Percentiles rank a stretch among this genome's conserved stretches.
phyloP scores from a whole-genome alignment of 2,797 vertebrate genomes.

The Myotis myotis region DNA sequence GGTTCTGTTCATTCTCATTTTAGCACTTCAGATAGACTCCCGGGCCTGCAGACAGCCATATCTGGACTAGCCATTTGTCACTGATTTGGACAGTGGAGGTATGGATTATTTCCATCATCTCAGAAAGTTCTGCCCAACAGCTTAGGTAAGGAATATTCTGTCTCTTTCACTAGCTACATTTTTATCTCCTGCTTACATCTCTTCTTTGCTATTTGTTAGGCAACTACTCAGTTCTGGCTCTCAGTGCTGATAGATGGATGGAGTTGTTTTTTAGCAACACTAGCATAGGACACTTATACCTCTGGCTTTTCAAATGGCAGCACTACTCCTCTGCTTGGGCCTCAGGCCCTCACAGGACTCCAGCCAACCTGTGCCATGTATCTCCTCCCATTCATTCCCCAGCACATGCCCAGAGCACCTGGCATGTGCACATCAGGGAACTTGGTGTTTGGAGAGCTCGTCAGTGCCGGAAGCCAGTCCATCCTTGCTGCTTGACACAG shows the following conservation, averaged over 20 bases:
- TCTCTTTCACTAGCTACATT: background rate
- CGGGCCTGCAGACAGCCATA: background rate
- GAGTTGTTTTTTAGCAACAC: background rate
- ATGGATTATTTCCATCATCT: background rate
- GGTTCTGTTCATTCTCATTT: slow-evolving; percentile 18
- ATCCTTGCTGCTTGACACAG: no score
- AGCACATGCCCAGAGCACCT: background rate
- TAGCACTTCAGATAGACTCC: background rate
- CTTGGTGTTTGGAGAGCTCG: background rate
- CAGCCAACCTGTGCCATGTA: background rate
- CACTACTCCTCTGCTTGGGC: background rate
- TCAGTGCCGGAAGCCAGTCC: background rate
- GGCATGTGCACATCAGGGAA: no score
- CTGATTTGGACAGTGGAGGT: background rate
- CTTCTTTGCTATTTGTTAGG: background rate
- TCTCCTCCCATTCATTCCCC: background rate
- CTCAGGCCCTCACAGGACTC: background rate
- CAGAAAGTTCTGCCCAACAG: background rate
- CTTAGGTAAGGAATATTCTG: background rate
- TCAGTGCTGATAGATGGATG: background rate
- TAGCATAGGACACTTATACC: background rate
- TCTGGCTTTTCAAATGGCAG: background rate
- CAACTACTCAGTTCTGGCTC: background rate
- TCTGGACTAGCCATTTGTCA: background rate
- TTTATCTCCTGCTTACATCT: background rate